phyloP scores from a whole-genome alignment of 1,140 invertebrate species.

The Neodiprion fabricii region DNA sequence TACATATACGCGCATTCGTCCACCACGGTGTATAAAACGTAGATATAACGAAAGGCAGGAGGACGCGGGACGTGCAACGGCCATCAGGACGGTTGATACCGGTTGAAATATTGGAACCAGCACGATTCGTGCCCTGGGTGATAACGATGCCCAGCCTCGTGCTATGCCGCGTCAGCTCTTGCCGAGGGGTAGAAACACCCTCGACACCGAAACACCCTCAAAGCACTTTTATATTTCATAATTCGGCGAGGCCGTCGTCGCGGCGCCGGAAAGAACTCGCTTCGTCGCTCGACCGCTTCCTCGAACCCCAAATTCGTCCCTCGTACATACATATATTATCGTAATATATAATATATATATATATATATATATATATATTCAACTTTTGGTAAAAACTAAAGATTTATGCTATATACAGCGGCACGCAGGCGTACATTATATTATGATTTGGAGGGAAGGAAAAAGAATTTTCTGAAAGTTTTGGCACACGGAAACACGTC shows the following conservation, averaged over 20 bases:
- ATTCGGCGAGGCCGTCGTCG: neutral
- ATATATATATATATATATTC: no score
- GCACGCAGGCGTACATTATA: no score
- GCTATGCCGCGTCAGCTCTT: neutral
- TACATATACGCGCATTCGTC: no score
- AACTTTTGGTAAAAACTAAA: no score
- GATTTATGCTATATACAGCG: no score
- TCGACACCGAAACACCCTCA: slow-evolving; percentile 4
- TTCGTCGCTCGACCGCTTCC: neutral
- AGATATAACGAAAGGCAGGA: neutral
- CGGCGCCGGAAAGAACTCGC: neutral
- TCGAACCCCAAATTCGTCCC: neutral
- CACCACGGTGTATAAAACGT: neutral
- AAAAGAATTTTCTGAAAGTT: no score
- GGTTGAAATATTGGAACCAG: neutral
- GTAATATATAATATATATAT: no score
- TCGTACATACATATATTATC: neutral
- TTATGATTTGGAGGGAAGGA: no score
- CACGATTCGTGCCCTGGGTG: slow-evolving; percentile 3
- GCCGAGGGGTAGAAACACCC: neutral
- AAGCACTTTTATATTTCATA: slow-evolving; percentile 8
- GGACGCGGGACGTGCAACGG: neutral
- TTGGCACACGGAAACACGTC: no score
- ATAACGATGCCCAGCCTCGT: neutral
- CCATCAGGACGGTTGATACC: neutral